Percentiles rank a stretch among this genome's conserved stretches.
Evolutionary conservation across 2,113 vertebrate genomes (phyloP).

Genomic region (Phrynocephalus versicolor): DNA sequence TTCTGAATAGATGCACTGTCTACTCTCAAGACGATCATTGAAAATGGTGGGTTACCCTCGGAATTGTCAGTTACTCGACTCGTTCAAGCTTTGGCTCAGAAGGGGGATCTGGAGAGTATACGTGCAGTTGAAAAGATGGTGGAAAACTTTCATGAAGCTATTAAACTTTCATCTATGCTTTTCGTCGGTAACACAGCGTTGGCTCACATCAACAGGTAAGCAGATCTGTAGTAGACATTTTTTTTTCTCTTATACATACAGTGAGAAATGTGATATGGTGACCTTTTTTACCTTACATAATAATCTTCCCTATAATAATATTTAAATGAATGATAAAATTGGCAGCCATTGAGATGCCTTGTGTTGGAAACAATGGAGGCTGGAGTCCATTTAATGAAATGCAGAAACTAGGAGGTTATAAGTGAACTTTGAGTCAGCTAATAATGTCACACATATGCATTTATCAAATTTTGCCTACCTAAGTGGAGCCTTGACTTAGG

Average conservation of each 20-base stretch:
- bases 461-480: conserved; percentile 5
- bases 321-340: conserved; percentile 14
- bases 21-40: conserved; percentile 73
- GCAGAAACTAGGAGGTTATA: background rate
- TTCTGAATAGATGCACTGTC: conserved; percentile 76
- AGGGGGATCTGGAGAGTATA: conserved; percentile 79
- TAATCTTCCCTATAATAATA: background rate
- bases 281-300: background rate
- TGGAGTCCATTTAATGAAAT: conserved; percentile 26
- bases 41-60: conserved; percentile 68
- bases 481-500: background rate
- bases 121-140: conserved; percentile 75
- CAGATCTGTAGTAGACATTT: conserved; percentile 30
- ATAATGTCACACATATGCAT: background rate
- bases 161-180: conserved; percentile 78
- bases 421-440: conserved; percentile 25
- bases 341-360: conserved; percentile 18
- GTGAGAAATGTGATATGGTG: background rate
- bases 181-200: conserved; percentile 83
- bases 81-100: conserved; percentile 73
- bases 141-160: conserved; percentile 28
- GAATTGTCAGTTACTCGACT: conserved; percentile 71
- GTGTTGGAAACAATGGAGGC: background rate
- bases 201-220: conserved; percentile 87
- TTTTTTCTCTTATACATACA: background rate